Base-by-base conservation (phyloP, 1,140 invertebrate species). In the Zophobas morio region DNA sequence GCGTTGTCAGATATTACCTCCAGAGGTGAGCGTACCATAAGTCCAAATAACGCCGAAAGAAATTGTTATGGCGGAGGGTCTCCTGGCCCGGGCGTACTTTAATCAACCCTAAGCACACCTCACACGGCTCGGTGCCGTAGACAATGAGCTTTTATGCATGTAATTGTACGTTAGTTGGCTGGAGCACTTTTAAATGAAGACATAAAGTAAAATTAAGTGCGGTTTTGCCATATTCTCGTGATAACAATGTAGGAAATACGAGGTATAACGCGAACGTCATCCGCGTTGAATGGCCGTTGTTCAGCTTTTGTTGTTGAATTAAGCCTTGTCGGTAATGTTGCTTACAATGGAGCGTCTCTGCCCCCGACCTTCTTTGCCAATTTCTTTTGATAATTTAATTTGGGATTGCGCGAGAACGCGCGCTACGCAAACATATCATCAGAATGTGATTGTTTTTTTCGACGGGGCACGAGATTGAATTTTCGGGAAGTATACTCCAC, bases 181-280 rank as follows among this genome's bases (percentile, higher is more conserved):
- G 60, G 60, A 73, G 71, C 71, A 73, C 71, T 54, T 73, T 73
- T 57, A 73, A 73, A 73, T 73, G 49, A 73, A 73, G 71, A 73
- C 71, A 57, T 73, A 73, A 73, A 73, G 71, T 51, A 73, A 57
- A 73, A 73, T 73, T 73, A 73, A 73, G 71, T 73, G 54, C 71
- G 71, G 46, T 57, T 73, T 73, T 73, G 54, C 51, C 71, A 73
- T 73, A 73, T 73, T 73, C 57, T 78, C 63, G 72, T 42, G 72
- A 75, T 42, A 70, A 54, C 57, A 70, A 73, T 56, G 47, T 63
- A 57, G 54, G 54, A 53, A 72, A 49, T 35, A 49, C 72, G 54
- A 63, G 60, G 42, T 70, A 46, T 72, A 79, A 40, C 72, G 20
- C 3, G 74, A 81, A 53, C 70, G 77, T 53, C 60, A 66, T 66